Conservation (phyloP, 2,888 invertebrate genomes). For the Stenodema calcarata region DNA sequence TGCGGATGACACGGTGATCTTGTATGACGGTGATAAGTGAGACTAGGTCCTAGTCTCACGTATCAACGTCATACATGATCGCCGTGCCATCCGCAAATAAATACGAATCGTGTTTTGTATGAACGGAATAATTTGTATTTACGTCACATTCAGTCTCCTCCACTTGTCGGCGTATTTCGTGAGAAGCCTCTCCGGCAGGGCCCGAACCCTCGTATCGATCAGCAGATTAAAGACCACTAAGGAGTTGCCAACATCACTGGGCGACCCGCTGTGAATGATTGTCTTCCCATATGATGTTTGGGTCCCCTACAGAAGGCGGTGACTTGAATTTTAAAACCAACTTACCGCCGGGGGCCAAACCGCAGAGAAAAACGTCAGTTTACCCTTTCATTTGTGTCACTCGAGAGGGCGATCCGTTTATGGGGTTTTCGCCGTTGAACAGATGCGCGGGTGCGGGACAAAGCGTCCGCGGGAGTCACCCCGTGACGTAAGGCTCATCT, state of each 20-base stretch:
- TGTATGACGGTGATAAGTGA: too few species aligned
- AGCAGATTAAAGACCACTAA: neutral
- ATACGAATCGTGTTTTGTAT: too few species aligned
- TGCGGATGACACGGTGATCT: too few species aligned
- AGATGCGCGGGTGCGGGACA: neutral
- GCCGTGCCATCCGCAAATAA: too few species aligned
- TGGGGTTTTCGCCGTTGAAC: neutral
- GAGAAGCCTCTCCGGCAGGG: neutral
- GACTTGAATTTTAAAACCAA: slow-evolving; percentile 22
- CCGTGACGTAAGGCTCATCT: neutral
- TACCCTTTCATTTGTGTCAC: slow-evolving; percentile 37
- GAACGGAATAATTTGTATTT: too few species aligned
- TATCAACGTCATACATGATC: too few species aligned
- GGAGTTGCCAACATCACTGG: neutral
- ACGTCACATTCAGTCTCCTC: too few species aligned
- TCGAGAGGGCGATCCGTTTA: slow-evolving; percentile 20
- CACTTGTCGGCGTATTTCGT: neutral
- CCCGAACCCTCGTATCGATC: neutral
- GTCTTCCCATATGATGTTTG: neutral
- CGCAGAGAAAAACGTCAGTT: slow-evolving; percentile 38
- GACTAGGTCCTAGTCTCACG: too few species aligned
- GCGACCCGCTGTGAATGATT: neutral
- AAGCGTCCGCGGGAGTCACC: neutral
- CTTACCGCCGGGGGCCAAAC: neutral
- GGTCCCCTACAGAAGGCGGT: neutral